Base-by-base conservation (phyloP, 2,113 vertebrate genomes). In the Gorsachius goisagi region DNA sequence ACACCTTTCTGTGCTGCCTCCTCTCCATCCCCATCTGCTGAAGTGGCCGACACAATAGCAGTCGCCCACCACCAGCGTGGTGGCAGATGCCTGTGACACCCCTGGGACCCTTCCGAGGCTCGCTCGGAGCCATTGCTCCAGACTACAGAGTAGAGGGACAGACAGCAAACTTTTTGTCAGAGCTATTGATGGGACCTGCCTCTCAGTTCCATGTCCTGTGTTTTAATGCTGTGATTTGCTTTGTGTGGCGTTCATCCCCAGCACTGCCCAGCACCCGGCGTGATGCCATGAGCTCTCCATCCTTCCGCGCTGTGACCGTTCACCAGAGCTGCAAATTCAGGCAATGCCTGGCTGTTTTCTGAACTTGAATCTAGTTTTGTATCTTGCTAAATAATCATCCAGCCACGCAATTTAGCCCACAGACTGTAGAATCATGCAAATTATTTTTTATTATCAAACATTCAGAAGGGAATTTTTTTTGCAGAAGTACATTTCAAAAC, bases 301-400 rank as follows among this genome's bases (percentile, higher is more conserved):
- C 62, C 67, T 44, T 69, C 44, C 79, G 22, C 60, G 72, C 63
- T 67, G 6, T 56, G 52, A 21, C 3, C 0, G 30, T 18, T 68
- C 69, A 23, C 39, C 1, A 1, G 58, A 47, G 56, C 37, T 72
- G 80, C 44, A 60, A 68, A 87, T 20, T 17, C 0, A 0, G 4
- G 52, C 60, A 64, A 33, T 32, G 32, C 8, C 66, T 47, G 26
- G 3, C 26, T 90, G 56, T 55, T 75, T 77, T 64, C 52, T 90
- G 60, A 84, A 63, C 9, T 35, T 41, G 15, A 21, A 72, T 64
- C 14, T 37, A 19, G 22, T 71, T 92, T 80, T 50, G 56, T 47
- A 28, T 44, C 39, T 84, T 68, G 60, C 60, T 78, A 84, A 78
- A 30, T 17, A 88, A 50, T 45, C 32, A 75, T 5, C 41, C 44